Evolutionary conservation across 2,888 invertebrate species (phyloP).

Genomic region (Cryptus viduatorius): DNA sequence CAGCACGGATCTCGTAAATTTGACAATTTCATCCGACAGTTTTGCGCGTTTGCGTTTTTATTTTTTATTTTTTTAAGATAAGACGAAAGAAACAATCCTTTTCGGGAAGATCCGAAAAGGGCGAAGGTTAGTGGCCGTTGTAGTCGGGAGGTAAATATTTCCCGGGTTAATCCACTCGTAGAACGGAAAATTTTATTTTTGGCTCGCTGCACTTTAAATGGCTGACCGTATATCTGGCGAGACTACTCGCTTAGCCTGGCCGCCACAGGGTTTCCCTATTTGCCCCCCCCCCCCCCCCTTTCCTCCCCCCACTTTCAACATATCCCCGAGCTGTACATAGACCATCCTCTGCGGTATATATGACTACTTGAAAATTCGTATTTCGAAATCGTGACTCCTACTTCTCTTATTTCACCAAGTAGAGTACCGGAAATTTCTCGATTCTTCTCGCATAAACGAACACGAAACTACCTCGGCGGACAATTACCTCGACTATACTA

Average conservation of each 20-base stretch:
- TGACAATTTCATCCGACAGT: conserved; percentile 61
- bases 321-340: conserved; percentile 37
- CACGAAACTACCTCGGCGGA: conserved; percentile 55
- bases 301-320: conserved; percentile 30
- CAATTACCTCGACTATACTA: conserved; percentile 55
- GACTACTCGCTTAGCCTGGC: conserved; percentile 48
- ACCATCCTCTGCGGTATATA: conserved; percentile 21
- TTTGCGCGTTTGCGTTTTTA: conserved; percentile 38
- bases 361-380: conserved; percentile 47
- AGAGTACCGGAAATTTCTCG: conserved; percentile 49
- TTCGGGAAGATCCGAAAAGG: conserved; percentile 50
- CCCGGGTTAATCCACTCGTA: conserved; percentile 66
- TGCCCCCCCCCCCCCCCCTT: conserved; percentile 8
- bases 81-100: conserved; percentile 46
- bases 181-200: conserved; percentile 71
- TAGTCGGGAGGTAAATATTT: conserved; percentile 49
- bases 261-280: conserved; percentile 47
- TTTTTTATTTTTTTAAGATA: conserved; percentile 63
- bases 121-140: conserved; percentile 28
- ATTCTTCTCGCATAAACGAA: conserved; percentile 59
- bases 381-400: conserved; percentile 46
- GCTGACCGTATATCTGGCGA: conserved; percentile 69
- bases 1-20: conserved; percentile 36
- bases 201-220: conserved; percentile 72
- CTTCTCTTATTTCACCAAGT: conserved; percentile 1